These are phyloP conservation scores for Chanos chanos DNA, from an alignment of 2,797 vertebrate genomes.

Conservation along the genomic window DNA sequence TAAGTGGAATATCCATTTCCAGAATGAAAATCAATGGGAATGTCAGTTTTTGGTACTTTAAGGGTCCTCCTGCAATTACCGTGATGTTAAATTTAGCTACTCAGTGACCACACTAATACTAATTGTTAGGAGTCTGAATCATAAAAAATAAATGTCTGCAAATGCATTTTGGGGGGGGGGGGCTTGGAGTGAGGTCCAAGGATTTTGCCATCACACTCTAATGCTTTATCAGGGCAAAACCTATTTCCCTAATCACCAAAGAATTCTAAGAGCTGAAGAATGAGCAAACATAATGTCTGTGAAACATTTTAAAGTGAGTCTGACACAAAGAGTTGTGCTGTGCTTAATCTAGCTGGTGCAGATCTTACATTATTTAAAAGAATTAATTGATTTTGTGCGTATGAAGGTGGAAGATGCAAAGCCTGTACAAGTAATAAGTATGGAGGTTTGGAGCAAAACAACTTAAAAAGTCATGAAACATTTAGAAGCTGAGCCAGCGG, in stretches of 20 bases:
- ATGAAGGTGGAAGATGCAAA: constrained; percentile 74
- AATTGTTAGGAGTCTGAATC: constrained; percentile 80
- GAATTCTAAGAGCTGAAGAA: constrained; percentile 62
- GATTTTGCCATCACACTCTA: constrained; percentile 56
- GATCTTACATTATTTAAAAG: constrained; percentile 79
- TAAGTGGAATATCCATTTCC: constrained; percentile 17
- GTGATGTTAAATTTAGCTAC: constrained; percentile 70
- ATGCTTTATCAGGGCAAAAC: constrained; percentile 74
- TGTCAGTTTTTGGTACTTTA: constrained; percentile 70
- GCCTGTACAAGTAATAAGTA: constrained; percentile 73
- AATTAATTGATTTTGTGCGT: constrained; percentile 82
- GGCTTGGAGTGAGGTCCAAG: constrained; percentile 56
- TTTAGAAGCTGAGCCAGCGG: constrained; percentile 71
- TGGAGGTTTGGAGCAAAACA: constrained; percentile 67
- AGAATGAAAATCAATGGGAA: constrained; percentile 69
- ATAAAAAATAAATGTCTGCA: constrained; percentile 80
- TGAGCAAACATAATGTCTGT: constrained; percentile 66
- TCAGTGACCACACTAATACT: constrained; percentile 77
- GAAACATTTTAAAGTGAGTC: constrained; percentile 61
- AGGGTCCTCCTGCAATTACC: constrained; percentile 67
- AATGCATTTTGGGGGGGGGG: constrained; percentile 73
- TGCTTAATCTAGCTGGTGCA: constrained; percentile 71
- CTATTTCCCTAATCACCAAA: constrained; percentile 73
- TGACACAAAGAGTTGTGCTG: constrained; percentile 66
- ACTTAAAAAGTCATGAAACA: constrained; percentile 81